phyloP scores from a whole-genome alignment of 2,113 vertebrate genomes.

The Rhagologus leucostigma region DNA sequence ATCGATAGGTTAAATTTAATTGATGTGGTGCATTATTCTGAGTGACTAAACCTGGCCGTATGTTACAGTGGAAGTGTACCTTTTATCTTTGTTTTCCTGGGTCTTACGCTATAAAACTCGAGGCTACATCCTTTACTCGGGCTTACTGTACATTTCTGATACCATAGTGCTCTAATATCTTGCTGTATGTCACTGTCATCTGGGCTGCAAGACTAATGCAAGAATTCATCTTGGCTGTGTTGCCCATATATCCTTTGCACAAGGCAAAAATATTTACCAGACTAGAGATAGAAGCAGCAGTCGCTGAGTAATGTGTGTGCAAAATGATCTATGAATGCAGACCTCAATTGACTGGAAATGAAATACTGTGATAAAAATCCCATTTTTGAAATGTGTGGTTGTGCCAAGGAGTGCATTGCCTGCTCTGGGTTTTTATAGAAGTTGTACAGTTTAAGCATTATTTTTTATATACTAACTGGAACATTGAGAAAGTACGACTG shows the following conservation, averaged over 20 bases:
- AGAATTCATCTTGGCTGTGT: conserved; percentile 13
- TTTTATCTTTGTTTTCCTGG: conserved; percentile 35
- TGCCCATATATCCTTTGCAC: conserved; percentile 16
- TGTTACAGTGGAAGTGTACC: not conserved
- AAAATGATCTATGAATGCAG: conserved; percentile 42
- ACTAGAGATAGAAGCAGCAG: conserved; percentile 9
- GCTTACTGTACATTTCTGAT: not conserved
- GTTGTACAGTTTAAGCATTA: not conserved
- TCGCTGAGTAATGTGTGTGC: not conserved
- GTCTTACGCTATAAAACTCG: not conserved
- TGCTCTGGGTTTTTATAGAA: not conserved
- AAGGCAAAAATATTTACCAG: conserved; percentile 50
- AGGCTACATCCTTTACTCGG: not conserved
- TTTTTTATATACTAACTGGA: not conserved
- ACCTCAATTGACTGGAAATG: conserved; percentile 32
- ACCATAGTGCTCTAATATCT: not conserved
- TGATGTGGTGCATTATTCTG: conserved; percentile 12
- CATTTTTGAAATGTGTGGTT: conserved; percentile 10
- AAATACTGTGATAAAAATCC: conserved; percentile 55
- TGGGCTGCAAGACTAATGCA: not conserved
- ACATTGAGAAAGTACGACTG: not conserved
- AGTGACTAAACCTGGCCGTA: not conserved
- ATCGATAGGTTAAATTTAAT: conserved; percentile 46
- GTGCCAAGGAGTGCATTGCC: not conserved
- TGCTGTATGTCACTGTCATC: conserved; percentile 6